Conservation (phyloP, 2,797 vertebrate species). For the Poecilia picta region DNA sequence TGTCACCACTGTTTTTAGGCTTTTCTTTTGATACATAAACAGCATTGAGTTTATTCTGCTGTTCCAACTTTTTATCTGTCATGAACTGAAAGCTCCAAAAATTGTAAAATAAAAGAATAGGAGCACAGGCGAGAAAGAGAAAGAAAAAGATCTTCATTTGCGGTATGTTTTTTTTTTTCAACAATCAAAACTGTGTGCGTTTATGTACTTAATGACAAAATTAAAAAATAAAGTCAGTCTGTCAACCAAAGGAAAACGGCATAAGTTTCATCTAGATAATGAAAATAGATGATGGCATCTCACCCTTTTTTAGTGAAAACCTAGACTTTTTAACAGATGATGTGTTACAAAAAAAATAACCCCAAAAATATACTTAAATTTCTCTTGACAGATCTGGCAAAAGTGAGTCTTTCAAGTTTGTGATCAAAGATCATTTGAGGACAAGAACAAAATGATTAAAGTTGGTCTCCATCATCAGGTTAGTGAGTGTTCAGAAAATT, state of each 20-base stretch:
- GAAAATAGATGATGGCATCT: neutral
- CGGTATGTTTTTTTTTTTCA: neutral
- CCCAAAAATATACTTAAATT: neutral
- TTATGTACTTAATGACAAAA: neutral
- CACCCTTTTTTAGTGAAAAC: neutral
- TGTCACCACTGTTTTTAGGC: neutral
- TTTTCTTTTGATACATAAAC: neutral
- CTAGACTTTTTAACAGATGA: neutral
- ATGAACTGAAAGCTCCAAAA: neutral
- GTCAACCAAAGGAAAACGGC: neutral
- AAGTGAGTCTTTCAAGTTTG: neutral
- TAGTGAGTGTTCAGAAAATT: neutral
- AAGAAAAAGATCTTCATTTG: neutral
- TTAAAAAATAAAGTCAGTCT: neutral
- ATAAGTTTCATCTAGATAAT: neutral
- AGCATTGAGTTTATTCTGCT: neutral
- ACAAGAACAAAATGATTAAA: neutral
- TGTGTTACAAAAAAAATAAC: too few species aligned
- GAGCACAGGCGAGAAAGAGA: neutral
- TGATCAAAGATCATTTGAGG: neutral
- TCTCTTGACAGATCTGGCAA: neutral
- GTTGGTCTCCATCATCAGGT: neutral
- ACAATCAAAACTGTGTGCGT: neutral
- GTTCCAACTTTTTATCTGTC: neutral
- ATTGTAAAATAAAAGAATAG: neutral